A percentile compares a stretch with the other conserved stretches of the same genome.
phyloP scores from a whole-genome alignment of 92 coral and sea anemone genomes.

The Ricordea florida region DNA sequence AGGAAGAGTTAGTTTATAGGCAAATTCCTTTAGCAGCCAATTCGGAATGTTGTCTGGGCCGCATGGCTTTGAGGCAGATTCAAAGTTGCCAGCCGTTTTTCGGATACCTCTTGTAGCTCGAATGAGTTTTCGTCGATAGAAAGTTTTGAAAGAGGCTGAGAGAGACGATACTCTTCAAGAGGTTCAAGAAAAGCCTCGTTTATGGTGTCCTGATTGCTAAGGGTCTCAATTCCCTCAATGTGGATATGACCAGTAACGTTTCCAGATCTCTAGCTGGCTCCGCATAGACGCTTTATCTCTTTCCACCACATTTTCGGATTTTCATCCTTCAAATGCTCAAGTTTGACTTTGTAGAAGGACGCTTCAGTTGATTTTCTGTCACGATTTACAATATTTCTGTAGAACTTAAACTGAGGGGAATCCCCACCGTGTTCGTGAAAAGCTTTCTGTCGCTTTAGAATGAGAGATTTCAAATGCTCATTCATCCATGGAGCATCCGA shows the following conservation, averaged over 20 bases:
- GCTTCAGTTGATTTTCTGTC: constrained; percentile 6
- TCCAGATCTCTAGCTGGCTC: not conserved
- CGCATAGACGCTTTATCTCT: not conserved
- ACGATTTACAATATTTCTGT: constrained; percentile 46
- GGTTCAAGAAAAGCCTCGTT: not conserved
- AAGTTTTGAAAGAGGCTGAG: too few relatives aligned
- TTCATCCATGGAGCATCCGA: constrained; percentile 51
- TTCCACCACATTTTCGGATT: not conserved
- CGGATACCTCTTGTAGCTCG: too few relatives aligned
- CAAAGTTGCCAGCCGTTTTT: too few relatives aligned
- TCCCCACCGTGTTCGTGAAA: constrained; percentile 26
- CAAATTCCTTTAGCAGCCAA: too few relatives aligned
- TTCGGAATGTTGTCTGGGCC: too few relatives aligned
- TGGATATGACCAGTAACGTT: not conserved
- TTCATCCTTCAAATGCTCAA: not conserved
- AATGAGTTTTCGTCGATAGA: too few relatives aligned
- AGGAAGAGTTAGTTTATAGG: too few relatives aligned
- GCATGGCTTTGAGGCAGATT: too few relatives aligned
- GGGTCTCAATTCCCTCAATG: not conserved
- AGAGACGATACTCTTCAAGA: not conserved
- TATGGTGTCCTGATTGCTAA: not conserved
- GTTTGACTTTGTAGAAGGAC: not conserved
- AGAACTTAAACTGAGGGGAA: constrained; percentile 23
- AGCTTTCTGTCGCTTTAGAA: constrained; percentile 40
- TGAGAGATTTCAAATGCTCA: constrained; percentile 44